Evolutionary conservation across 2,113 vertebrate genomes (phyloP).

Genomic region (Dendropsophus ebraccatus): DNA sequence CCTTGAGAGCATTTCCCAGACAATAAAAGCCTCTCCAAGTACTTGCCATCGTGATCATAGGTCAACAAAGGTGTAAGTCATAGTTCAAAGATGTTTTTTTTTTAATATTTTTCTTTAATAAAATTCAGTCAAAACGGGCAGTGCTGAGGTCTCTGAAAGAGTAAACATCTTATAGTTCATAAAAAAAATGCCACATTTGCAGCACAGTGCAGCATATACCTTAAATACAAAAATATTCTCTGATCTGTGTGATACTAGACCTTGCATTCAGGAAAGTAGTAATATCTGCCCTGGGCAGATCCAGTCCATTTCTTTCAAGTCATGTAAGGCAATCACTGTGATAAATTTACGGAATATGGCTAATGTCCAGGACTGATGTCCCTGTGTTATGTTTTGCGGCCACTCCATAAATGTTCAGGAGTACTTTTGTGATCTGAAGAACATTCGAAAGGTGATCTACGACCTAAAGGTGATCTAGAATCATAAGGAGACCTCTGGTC

Average conservation of each 20-base stretch:
- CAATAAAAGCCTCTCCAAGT: constrained; percentile 74
- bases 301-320: constrained; percentile 87
- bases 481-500: constrained; percentile 92
- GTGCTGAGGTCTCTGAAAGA: constrained; percentile 88
- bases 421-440: constrained; percentile 94
- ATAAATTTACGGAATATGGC: constrained; percentile 89
- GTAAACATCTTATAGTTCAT: constrained; percentile 80
- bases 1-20: constrained; percentile 82
- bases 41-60: constrained; percentile 78
- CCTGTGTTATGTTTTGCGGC: constrained; percentile 93
- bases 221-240: constrained; percentile 98
- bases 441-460: constrained; percentile 93
- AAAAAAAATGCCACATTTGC: constrained; percentile 82
- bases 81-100: constrained; percentile 78
- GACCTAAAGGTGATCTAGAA: constrained; percentile 85
- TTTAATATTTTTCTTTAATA: constrained; percentile 79
- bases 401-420: constrained; percentile 95
- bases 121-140: constrained; percentile 93
- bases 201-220: constrained; percentile 88
- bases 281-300: constrained; percentile 81
- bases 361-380: constrained; percentile 74
- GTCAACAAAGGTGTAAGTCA: constrained; percentile 73
- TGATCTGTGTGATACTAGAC: constrained; percentile 82
- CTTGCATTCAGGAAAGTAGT: constrained; percentile 84
- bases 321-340: constrained; percentile 96